Conservation (phyloP, 2,888 invertebrate genomes). For the Drosophila emarginata region DNA sequence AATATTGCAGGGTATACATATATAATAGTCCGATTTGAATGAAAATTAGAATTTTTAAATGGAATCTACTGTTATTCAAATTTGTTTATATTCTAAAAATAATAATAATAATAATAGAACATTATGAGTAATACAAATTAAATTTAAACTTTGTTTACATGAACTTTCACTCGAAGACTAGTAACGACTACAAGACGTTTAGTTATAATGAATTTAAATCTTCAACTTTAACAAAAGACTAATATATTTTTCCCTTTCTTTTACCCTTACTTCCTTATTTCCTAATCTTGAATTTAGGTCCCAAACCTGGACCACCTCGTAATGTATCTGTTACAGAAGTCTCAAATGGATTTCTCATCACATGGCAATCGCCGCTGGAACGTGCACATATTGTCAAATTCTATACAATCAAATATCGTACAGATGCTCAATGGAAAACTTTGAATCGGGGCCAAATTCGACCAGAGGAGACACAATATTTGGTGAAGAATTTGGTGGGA, state of each 20-base stretch:
- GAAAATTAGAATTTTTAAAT: too few relatives aligned
- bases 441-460: conserved; percentile 94
- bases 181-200: conserved; percentile 5
- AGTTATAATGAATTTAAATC: background rate
- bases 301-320: conserved; percentile 94
- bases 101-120: too few relatives aligned
- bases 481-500: conserved; percentile 96
- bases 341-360: conserved; percentile 94
- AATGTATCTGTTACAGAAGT: conserved; percentile 95
- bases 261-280: background rate
- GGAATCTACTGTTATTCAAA: too few relatives aligned
- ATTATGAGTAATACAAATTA: background rate
- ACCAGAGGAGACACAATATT: conserved; percentile 93
- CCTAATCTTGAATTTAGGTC: conserved; percentile 85
- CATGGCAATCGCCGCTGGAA: conserved; percentile 94
- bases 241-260: conserved; percentile 9
- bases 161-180: background rate
- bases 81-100: too few relatives aligned
- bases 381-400: conserved; percentile 91
- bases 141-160: background rate
- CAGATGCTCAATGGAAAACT: conserved; percentile 94
- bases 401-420: conserved; percentile 95
- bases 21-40: too few relatives aligned
- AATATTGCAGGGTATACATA: too few relatives aligned
- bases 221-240: background rate